Percentiles rank a stretch among this genome's conserved stretches.
These are phyloP conservation scores for Mobula hypostoma DNA, from an alignment of 2,113 vertebrate species.

Conservation along the genomic window DNA sequence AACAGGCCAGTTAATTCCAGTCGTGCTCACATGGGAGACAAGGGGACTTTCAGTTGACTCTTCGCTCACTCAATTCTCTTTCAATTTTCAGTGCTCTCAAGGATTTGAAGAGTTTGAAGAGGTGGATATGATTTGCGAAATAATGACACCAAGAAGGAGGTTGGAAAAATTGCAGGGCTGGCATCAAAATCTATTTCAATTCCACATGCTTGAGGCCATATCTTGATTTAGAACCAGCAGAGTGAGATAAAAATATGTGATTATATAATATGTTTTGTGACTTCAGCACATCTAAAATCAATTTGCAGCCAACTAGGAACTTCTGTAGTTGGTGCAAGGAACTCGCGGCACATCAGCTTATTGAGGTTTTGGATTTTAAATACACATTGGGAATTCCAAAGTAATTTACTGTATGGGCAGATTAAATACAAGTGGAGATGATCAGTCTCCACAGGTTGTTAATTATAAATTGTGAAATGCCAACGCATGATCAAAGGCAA, in stretches of 20 bases:
- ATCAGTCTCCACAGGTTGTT: slow-evolving; percentile 23
- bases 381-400: background rate
- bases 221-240: too few relatives aligned
- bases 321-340: background rate
- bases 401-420: background rate
- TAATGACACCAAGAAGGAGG: background rate
- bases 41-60: background rate
- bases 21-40: background rate
- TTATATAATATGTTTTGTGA: background rate
- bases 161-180: background rate
- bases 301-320: background rate
- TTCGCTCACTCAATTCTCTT: too few relatives aligned
- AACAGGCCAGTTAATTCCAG: background rate
- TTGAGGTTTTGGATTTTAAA: background rate
- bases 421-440: slow-evolving; percentile 8
- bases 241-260: background rate
- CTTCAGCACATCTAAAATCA: background rate
- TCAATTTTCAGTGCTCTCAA: too few relatives aligned
- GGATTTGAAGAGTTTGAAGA: background rate
- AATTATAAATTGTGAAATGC: slow-evolving; percentile 30
- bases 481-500: slow-evolving; percentile 36
- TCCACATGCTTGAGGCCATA: background rate
- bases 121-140: background rate
- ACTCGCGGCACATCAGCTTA: background rate
- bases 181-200: background rate